Base-by-base conservation (phyloP, 2,888 invertebrate species). In the Ormyrus thymus region DNA sequence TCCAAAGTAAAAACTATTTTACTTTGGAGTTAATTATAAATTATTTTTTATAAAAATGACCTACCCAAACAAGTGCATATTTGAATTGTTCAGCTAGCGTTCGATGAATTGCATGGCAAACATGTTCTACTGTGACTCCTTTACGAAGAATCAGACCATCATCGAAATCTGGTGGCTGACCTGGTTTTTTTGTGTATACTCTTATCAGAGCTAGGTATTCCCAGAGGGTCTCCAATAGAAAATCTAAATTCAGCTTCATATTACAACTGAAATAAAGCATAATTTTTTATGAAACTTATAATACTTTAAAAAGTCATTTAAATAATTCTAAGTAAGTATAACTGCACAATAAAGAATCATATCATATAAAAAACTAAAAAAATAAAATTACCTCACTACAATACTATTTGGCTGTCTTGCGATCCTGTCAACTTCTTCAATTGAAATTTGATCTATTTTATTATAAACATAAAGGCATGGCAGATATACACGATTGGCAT, bases 361-460 rank as follows among this genome's bases (percentile, higher is more conserved):
- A 29, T 3, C 4, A 29, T 29, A 4, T 29, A 29, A 29, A 29
- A 68, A 55, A 71, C 0, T 50, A 51, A 58, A 13, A 62, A 13
- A 15, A 68, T 62, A 51, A 65, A 83, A 87, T 87, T 90, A 97
- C 97, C 97, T 97, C 83, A 98, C 97, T 81, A 99, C 98, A 80
- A 98, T 95, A 80, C 97, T 96, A 90, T 97, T 92, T 0, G 96
- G 93, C 89, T 95, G 93, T 80, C 96, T 92, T 5, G 99, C 99
- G 90, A 99, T 94, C 87, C 97, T 92, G 91, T 98, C 97, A 7
- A 99, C 97, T 92, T 99, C 98, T 91, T 99, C 99, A 83, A 99
- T 97, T 70, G 98, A 97, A 86, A 99, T 97, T 92, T 99, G 98
- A 94, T 99, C 99, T 86, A 99, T 98, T 93, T 99, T 99, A 91